A percentile compares a stretch with the other conserved stretches of the same genome.
These are phyloP conservation scores for Turritopsis rubra DNA, from an alignment of 30 jellyfish, hydroid and myxozoan genomes.

Conservation along the genomic window DNA sequence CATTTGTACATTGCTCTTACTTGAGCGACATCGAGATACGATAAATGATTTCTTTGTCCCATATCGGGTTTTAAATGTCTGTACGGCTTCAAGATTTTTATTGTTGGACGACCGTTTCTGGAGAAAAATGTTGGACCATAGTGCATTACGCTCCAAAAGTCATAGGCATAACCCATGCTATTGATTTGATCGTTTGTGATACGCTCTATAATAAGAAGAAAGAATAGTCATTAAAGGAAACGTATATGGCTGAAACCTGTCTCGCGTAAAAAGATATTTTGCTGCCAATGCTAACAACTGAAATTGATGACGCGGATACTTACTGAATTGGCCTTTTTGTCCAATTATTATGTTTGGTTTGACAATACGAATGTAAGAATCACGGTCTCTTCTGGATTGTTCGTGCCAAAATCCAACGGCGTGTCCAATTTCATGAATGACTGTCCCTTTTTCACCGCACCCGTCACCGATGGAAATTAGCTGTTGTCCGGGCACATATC, in stretches of 20 bases:
- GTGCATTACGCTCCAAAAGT: constrained; percentile 91
- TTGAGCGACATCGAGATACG: constrained; percentile 87
- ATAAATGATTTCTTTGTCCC: constrained; percentile 64
- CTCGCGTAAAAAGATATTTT: background rate
- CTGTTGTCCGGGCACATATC: constrained; percentile 51
- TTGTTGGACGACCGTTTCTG: constrained; percentile 63
- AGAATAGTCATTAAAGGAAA: too few species aligned
- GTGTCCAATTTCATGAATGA: constrained; percentile 94
- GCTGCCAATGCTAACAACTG: too few species aligned
- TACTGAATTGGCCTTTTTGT: constrained; percentile 77
- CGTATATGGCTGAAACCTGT: background rate
- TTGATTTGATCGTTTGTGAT: constrained; percentile 40
- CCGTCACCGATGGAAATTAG: constrained; percentile 68
- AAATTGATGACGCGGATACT: constrained; percentile 22
- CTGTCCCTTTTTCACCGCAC: constrained; percentile 74
- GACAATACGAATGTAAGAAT: constrained; percentile 49
- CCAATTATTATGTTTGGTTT: constrained; percentile 41
- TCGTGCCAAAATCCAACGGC: constrained; percentile 96
- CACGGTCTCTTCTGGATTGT: constrained; percentile 91
- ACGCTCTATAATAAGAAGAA: constrained; percentile 44
- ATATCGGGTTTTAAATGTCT: constrained; percentile 33
- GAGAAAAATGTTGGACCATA: constrained; percentile 79
- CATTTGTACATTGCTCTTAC: constrained; percentile 88
- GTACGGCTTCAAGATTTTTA: constrained; percentile 43
- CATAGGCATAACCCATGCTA: constrained; percentile 91